Conservation (phyloP, 2,113 vertebrate genomes). For the human region DNA sequence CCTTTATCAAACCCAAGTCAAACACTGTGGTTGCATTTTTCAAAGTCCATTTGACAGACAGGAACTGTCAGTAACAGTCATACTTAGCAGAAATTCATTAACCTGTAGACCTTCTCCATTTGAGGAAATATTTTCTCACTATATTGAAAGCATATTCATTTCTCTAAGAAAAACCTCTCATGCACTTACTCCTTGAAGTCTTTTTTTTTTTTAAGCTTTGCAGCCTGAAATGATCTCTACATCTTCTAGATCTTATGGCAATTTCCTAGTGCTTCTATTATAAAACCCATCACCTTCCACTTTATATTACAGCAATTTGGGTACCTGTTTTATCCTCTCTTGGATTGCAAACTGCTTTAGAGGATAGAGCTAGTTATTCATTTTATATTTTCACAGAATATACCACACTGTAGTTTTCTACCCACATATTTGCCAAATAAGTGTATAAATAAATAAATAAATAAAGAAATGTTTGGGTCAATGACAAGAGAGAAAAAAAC, state of each 20-base stretch:
- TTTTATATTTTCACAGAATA: constrained; percentile 60
- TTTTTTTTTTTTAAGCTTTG: constrained; percentile 58
- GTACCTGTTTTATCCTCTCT: constrained; percentile 67
- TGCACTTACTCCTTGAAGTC: constrained; percentile 55
- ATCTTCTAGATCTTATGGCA: constrained; percentile 63
- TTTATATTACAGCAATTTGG: constrained; percentile 75
- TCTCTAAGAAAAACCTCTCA: constrained; percentile 46
- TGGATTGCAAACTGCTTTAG: constrained; percentile 62
- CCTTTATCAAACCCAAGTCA: constrained; percentile 49
- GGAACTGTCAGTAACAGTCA: constrained; percentile 32
- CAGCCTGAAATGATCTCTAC: constrained; percentile 61
- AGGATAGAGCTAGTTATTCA: constrained; percentile 60
- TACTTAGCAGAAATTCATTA: constrained; percentile 74
- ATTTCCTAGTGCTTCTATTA: constrained; percentile 69
- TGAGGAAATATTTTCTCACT: constrained; percentile 60
- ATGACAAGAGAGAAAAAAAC: background rate
- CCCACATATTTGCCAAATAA: constrained; percentile 33
- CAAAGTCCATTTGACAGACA: constrained; percentile 51
- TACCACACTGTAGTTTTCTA: constrained; percentile 34
- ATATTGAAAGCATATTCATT: constrained; percentile 52
- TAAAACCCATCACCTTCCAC: constrained; percentile 72
- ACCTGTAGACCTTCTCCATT: constrained; percentile 59
- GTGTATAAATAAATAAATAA: background rate
- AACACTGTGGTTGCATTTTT: constrained; percentile 9
- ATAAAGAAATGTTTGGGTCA: background rate